Evolutionary conservation across 1,140 invertebrate species (phyloP).

Genomic region (Augochlora pura): DNA sequence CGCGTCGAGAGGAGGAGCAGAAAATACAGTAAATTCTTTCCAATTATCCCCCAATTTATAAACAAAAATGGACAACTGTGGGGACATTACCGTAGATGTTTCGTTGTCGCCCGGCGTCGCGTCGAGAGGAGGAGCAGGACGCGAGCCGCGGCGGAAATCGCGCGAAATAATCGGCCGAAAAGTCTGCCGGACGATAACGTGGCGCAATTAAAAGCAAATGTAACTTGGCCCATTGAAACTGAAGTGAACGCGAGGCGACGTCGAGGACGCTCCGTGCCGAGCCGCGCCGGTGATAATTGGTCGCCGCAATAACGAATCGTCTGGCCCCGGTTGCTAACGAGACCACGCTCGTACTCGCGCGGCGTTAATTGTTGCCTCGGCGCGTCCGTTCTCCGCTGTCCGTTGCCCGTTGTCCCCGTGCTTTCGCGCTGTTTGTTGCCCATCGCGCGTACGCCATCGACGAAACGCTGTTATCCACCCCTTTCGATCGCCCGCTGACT

Average conservation of each 20-base stretch:
- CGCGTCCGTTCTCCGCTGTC: background rate
- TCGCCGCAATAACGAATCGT: slow-evolving; percentile 39
- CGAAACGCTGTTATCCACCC: background rate
- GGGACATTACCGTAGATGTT: too few relatives aligned
- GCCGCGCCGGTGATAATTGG: slow-evolving; percentile 29
- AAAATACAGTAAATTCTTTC: too few relatives aligned
- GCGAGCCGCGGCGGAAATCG: too few relatives aligned
- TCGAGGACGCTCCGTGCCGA: background rate
- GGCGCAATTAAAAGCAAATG: slow-evolving; percentile 31
- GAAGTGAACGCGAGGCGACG: background rate
- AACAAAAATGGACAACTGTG: too few relatives aligned
- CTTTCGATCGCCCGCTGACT: background rate
- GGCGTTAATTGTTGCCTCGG: slow-evolving; percentile 29
- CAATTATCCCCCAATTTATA: too few relatives aligned
- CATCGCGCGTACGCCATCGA: background rate
- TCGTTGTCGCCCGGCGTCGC: too few relatives aligned
- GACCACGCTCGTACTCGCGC: background rate
- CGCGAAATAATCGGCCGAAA: background rate
- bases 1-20: too few relatives aligned
- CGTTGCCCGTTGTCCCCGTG: background rate
- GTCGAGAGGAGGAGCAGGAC: too few relatives aligned
- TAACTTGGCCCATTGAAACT: background rate
- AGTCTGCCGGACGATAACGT: background rate
- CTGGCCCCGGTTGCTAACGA: slow-evolving; percentile 35
- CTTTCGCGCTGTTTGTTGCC: slow-evolving; percentile 8